Evolutionary conservation across 2,113 vertebrate species (phyloP), one percentile per base, ranked within the genome.

Genomic region (Lampris incognitus): DNA sequence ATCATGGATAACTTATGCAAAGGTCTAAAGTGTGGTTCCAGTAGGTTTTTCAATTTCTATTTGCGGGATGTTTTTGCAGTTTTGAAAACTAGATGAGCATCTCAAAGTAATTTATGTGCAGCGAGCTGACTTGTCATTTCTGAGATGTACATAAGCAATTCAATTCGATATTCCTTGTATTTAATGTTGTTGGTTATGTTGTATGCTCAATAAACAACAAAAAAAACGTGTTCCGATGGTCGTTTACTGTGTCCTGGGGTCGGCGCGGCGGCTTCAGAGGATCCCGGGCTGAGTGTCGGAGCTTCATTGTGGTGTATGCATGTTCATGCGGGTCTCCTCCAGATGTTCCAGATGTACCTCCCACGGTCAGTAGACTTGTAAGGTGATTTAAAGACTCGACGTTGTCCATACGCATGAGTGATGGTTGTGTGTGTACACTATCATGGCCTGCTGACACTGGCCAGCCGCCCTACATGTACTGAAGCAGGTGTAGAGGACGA

Each of bases 201-300:
- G 56, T 3, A 48, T 67, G 66, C 68, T 64, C 36, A 85, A 82
- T 87, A 78, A 90, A 88, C 44, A 54, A 54, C 10, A 54, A 13
- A 54, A n/a, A 63, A 0, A 6, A 0, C 8, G 5, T 24, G 5
- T 64, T 42, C 67, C 48, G 9, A 36, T 44, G 11, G 36, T 64
- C 8, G 1, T 59, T 63, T 44, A 49, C 4, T 61, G 6, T 42
- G 48, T 24, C 24, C 24, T 24, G 24, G 24, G 24, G 24, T 24
- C 24, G 24, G 24, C 24, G 24, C 24, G 24, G 24, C 24, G 24
- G 24, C 24, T 24, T 24, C 24, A 24, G 24, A 24, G 24, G 24
- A 24, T 24, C 24, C 24, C 24, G 24, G 24, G 24, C 24, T 24
- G 24, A 24, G 24, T 24, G 24, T 24, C 24, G 24, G 24, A 24